phyloP scores from a whole-genome alignment of 2,797 vertebrate genomes.

The Pseudomugil tenellus region DNA sequence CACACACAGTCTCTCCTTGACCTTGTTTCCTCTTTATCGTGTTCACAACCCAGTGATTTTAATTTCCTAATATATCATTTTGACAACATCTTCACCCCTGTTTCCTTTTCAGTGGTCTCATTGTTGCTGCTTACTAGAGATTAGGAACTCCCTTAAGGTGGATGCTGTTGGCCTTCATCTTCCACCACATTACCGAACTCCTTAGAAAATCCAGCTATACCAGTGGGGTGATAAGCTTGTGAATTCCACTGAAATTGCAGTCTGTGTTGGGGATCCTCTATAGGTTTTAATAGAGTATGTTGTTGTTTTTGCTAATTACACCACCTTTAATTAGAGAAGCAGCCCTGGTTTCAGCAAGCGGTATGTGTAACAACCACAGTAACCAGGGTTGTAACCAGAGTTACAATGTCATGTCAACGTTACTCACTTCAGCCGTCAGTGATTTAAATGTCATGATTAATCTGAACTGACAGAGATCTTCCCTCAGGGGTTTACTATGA shows the following conservation, averaged over 20 bases:
- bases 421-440: not conserved
- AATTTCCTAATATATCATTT: constrained; percentile 73
- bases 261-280: not conserved
- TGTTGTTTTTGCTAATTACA: constrained; percentile 31
- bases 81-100: constrained; percentile 49
- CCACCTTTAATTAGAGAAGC: constrained; percentile 6
- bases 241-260: constrained; percentile 1
- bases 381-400: not conserved
- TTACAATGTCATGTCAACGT: not conserved
- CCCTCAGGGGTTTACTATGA: not conserved
- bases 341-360: not conserved
- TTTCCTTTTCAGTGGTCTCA: constrained; percentile 6
- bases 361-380: not conserved
- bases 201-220: no score
- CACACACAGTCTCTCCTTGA: constrained; percentile 7
- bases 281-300: not conserved
- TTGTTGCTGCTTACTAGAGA: constrained; percentile 32
- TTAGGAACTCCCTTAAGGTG: constrained; percentile 20
- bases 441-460: not conserved
- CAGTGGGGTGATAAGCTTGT: no score
- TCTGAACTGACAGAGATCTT: not conserved
- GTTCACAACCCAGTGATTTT: constrained; percentile 48
- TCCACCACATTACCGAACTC: constrained; percentile 30
- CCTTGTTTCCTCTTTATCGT: constrained; percentile 5
- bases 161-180: constrained; percentile 49